phyloP scores from a whole-genome alignment of 2,113 vertebrate species.

The Poeciliopsis occidentalis region DNA sequence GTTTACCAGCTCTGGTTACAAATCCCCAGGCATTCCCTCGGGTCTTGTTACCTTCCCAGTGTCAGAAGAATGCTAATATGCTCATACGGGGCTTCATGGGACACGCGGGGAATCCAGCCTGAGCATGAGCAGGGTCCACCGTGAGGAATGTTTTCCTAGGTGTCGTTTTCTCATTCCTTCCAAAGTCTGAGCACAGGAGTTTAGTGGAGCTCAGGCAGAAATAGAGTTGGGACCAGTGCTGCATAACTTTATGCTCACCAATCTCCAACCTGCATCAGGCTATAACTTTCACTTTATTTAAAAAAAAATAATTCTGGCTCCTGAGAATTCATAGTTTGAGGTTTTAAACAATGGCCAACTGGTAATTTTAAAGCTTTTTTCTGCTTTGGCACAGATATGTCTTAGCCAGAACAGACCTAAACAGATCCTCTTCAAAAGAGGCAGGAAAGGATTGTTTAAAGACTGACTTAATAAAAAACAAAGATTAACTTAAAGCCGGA shows the following conservation, averaged over 20 bases:
- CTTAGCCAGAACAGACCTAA: no score
- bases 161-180: slow-evolving; percentile 77
- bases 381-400: no score
- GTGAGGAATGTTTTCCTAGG: slow-evolving; percentile 75
- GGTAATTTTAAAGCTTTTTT: no score
- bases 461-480: neutral
- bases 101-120: slow-evolving; percentile 61
- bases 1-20: slow-evolving; percentile 75
- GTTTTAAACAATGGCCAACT: no score
- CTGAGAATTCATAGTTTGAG: no score
- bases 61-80: slow-evolving; percentile 78
- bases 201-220: slow-evolving; percentile 50
- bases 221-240: slow-evolving; percentile 30
- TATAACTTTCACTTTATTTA: neutral
- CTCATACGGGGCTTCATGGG: slow-evolving; percentile 63
- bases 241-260: slow-evolving; percentile 3
- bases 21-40: slow-evolving; percentile 54
- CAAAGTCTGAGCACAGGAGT: slow-evolving; percentile 51
- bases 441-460: neutral
- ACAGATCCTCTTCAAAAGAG: neutral
- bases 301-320: no score
- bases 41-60: slow-evolving; percentile 71
- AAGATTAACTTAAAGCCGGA: neutral
- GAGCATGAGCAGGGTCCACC: slow-evolving; percentile 67
- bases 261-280: slow-evolving; percentile 7